Base-by-base conservation (phyloP, 2,888 invertebrate genomes). In the Rotaria socialis region DNA sequence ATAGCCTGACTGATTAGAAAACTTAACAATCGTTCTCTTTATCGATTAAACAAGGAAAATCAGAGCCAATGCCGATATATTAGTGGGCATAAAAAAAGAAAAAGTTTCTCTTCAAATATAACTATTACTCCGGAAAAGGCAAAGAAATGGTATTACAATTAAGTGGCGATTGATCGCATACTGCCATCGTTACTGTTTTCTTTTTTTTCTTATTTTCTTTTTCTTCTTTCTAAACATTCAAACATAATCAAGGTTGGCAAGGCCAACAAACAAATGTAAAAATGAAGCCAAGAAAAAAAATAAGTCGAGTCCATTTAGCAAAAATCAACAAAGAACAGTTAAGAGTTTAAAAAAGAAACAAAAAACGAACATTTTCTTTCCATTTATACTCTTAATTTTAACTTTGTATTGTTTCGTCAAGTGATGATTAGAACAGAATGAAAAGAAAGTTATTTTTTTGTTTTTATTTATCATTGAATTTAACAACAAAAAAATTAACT, bases 151-250 rank as follows among this genome's bases (percentile, higher is more conserved):
- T 67, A 19, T 27, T 67, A 19, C 27, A 67, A 67, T 67, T 67
- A 67, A 67, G 67, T 35, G 35, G 35, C 35, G 67, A 67, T 67
- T 67, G 67, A 67, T 35, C 67, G 35, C 2, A 67, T 27, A 67
- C 67, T 67, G 41, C 35, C 27, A 67, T 67, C 67, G 67, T 67
- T 67, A 67, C 67, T 67, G 67, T 41, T 67, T 67, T 67, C 35
- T 19, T 27, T 67, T 35, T 35, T 67, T 35, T 24, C 19, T 41
- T 16, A 35, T 35, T 67, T 27, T 67, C 14, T 67, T 67, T 67
- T 67, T 41, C 19, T 41, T 67, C 67, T 35, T 35, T 67, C 67
- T 3, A 35, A 67, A 67, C 67, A 67, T 67, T 6, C 35, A 67
- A 67, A 67, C 67, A 41, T 19, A 35, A 35, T 14, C 67, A 67